Evolutionary conservation across 2,888 invertebrate species (phyloP), one percentile per base, ranked within the genome.

Genomic region (Notodonta dromedarius): DNA sequence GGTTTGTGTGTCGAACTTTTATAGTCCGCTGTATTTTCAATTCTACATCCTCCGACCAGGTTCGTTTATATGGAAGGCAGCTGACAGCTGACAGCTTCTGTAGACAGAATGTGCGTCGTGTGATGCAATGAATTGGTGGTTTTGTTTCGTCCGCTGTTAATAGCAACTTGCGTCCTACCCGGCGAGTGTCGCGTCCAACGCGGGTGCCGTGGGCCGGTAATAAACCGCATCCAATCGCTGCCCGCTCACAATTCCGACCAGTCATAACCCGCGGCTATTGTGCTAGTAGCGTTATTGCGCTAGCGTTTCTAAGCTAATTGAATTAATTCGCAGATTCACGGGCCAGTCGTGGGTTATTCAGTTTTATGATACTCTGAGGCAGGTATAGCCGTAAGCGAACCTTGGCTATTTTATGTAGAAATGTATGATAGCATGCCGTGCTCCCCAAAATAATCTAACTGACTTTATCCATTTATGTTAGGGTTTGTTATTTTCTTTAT

Each of bases 161-260:
- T 46, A 9, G 2, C 61, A 5, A 35, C 70, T 77, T 70, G 61
- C 40, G 52, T 69, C 80, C 60, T 51, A 67, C 52, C 74, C 79
- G 80, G 84, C 77, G 73, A 77, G 86, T 84, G 86, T 84, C 73
- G 85, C 82, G 83, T 80, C 83, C 68, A 63, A 39, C 69, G 64
- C 69, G 64, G 52, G n/a, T 39, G 79, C 35, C 24, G 24, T 24
- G 39, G 66, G 73, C 68, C 66, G 62, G 80, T 80, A 83, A 86
- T 86, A 87, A 84, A 85, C 82, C 84, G 78, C 79, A 80, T 80
- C 74, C 79, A 74, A 75, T 72, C 69, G 74, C 81, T 77, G 73
- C 68, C 78, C 80, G 78, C 79, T 79, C 69, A 78, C 79, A 78
- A 82, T 84, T 84, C 83, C 82, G 77, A 79, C 78, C 75, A 13